A percentile compares a stretch with the other conserved stretches of the same genome.
Conservation (phyloP, 1,140 invertebrate species). For the Cecropterus lyciades region DNA sequence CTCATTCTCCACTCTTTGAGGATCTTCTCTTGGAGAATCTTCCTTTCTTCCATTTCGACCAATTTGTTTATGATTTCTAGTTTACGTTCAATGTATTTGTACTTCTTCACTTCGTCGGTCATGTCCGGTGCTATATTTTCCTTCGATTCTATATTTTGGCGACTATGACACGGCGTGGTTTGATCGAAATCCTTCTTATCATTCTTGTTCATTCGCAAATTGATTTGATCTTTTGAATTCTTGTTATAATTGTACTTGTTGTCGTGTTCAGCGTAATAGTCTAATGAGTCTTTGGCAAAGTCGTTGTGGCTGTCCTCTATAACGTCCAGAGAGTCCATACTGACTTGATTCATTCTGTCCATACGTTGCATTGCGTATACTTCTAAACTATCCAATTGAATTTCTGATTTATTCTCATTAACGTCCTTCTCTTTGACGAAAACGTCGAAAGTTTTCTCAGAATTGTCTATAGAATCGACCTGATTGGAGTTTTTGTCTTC, state of each 20-base stretch:
- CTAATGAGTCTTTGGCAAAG: slow-evolving; percentile 80
- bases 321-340: slow-evolving; percentile 82
- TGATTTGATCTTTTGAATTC: slow-evolving; percentile 70
- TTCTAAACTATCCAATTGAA: slow-evolving; percentile 85
- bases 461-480: slow-evolving; percentile 57
- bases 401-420: slow-evolving; percentile 85
- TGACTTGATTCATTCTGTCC: slow-evolving; percentile 77
- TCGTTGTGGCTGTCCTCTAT: slow-evolving; percentile 72
- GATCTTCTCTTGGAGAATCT: slow-evolving; percentile 86
- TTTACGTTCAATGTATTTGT: slow-evolving; percentile 87
- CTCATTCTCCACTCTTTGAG: slow-evolving; percentile 85
- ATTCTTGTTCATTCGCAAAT: slow-evolving; percentile 59
- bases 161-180: slow-evolving; percentile 51
- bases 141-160: slow-evolving; percentile 69
- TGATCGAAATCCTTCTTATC: slow-evolving; percentile 52
- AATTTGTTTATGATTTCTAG: slow-evolving; percentile 87
- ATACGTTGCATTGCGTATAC: slow-evolving; percentile 83
- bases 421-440: slow-evolving; percentile 85
- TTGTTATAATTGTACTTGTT: slow-evolving; percentile 59
- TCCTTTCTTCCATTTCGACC: slow-evolving; percentile 87
- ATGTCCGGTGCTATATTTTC: slow-evolving; percentile 74
- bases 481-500: slow-evolving; percentile 73
- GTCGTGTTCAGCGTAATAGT: slow-evolving; percentile 75
- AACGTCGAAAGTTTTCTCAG: slow-evolving; percentile 85
- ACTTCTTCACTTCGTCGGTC: slow-evolving; percentile 82